Evolutionary conservation across 2,113 vertebrate genomes (phyloP).

Genomic region (Pterocles gutturalis): DNA sequence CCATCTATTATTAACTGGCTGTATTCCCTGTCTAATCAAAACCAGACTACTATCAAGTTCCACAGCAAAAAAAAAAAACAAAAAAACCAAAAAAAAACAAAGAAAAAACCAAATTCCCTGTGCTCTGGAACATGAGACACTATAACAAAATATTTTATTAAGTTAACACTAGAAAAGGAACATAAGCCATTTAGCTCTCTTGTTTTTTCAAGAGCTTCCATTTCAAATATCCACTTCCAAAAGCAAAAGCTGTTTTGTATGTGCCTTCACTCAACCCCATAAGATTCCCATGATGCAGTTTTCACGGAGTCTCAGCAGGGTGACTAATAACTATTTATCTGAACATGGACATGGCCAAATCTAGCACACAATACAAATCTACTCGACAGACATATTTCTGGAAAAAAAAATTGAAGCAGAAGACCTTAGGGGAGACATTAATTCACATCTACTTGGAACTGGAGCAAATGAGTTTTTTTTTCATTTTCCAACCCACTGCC

Average conservation of each 20-base stretch:
- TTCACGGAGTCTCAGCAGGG: neutral
- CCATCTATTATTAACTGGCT: conserved; percentile 60
- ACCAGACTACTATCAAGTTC: conserved; percentile 47
- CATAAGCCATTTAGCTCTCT: conserved; percentile 20
- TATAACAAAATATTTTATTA: conserved; percentile 46
- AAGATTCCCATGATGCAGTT: neutral
- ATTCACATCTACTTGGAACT: neutral
- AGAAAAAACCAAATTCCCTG: conserved; percentile 26
- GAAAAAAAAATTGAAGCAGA: neutral
- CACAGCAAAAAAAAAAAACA: neutral
- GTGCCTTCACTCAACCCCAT: neutral
- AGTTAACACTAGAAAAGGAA: conserved; percentile 22
- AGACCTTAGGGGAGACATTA: neutral
- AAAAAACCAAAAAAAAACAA: too few relatives aligned
- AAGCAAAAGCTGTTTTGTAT: neutral
- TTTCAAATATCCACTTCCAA: conserved; percentile 15
- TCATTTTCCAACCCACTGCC: neutral
- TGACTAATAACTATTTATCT: neutral
- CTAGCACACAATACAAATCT: neutral
- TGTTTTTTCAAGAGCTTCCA: neutral
- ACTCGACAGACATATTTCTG: neutral
- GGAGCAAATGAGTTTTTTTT: neutral
- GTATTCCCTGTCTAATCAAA: conserved; percentile 60
- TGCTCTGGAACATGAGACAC: conserved; percentile 32
- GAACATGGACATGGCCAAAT: neutral